Percentiles rank a stretch among this genome's conserved stretches.
Conservation (phyloP, 1,140 invertebrate genomes). For the Drosophila biarmipes region DNA sequence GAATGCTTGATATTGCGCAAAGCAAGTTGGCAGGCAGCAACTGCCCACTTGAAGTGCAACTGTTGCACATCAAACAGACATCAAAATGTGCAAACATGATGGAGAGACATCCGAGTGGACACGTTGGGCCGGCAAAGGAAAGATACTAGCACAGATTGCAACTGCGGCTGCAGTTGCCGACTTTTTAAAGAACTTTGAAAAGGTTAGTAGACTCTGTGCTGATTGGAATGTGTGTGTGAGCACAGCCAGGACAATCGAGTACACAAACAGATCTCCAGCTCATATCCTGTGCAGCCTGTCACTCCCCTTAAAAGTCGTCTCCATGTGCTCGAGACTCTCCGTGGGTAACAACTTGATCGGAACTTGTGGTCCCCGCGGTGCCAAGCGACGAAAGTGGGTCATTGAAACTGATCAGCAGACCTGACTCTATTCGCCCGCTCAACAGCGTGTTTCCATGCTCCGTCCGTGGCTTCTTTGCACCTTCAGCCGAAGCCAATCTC, state of each 20-base stretch:
- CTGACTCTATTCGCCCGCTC: conserved; percentile 14
- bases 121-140: conserved; percentile 40
- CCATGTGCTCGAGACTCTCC: conserved; percentile 51
- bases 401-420: conserved; percentile 14
- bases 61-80: conserved; percentile 71
- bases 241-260: conserved; percentile 50
- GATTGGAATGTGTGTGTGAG: conserved; percentile 26
- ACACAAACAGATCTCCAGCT: conserved; percentile 32
- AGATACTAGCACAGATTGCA: conserved; percentile 35
- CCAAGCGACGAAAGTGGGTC: conserved; percentile 21
- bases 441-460: conserved; percentile 31
- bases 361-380: conserved; percentile 10
- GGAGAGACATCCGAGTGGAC: conserved; percentile 55
- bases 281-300: conserved; percentile 56
- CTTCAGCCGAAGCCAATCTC: conserved; percentile 31
- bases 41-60: conserved; percentile 65
- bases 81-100: conserved; percentile 64
- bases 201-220: conserved; percentile 46
- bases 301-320: conserved; percentile 47
- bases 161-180: conserved; percentile 41
- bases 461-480: conserved; percentile 20
- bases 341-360: conserved; percentile 29
- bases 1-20: conserved; percentile 61
- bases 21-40: conserved; percentile 43
- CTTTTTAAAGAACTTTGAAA: conserved; percentile 51